These are phyloP conservation scores for Tenthredo mesomela DNA, from an alignment of 2,888 invertebrate species.

Conservation along the genomic window DNA sequence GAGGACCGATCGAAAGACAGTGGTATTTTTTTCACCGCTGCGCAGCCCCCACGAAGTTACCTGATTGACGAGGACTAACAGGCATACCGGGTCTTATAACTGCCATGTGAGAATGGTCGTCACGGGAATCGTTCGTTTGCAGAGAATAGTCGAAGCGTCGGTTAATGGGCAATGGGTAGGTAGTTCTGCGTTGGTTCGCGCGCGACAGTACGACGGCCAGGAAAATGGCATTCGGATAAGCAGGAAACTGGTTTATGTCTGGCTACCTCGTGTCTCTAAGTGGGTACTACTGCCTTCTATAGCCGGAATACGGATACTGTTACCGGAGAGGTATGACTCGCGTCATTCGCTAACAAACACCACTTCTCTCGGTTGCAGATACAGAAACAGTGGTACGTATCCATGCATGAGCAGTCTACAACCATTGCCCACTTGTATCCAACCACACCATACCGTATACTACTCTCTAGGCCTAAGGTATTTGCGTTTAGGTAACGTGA, in stretches of 20 bases:
- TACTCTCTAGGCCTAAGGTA: constrained; percentile 27
- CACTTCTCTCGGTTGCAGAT: background rate
- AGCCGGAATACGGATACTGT: constrained; percentile 51
- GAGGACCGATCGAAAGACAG: background rate
- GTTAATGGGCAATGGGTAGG: constrained; percentile 68
- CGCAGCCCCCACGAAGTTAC: background rate
- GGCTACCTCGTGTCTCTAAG: constrained; percentile 67
- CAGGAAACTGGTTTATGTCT: constrained; percentile 76
- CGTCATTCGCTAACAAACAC: constrained; percentile 45
- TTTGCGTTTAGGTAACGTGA: constrained; percentile 58
- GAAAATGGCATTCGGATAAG: constrained; percentile 74
- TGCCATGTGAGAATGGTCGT: constrained; percentile 52
- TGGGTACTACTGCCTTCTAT: constrained; percentile 55
- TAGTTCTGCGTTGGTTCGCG: constrained; percentile 66
- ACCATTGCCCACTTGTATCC: constrained; percentile 48
- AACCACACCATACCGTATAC: background rate
- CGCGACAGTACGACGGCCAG: constrained; percentile 68
- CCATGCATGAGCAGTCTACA: constrained; percentile 14
- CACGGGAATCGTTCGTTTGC: constrained; percentile 56
- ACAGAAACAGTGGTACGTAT: constrained; percentile 6
- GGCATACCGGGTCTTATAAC: constrained; percentile 39
- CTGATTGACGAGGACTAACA: constrained; percentile 44
- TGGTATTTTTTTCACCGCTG: background rate
- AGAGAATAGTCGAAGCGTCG: constrained; percentile 60
- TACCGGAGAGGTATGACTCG: constrained; percentile 36